Conservation (phyloP, 1,140 invertebrate genomes). For the Leptinotarsa undecemlineata region DNA sequence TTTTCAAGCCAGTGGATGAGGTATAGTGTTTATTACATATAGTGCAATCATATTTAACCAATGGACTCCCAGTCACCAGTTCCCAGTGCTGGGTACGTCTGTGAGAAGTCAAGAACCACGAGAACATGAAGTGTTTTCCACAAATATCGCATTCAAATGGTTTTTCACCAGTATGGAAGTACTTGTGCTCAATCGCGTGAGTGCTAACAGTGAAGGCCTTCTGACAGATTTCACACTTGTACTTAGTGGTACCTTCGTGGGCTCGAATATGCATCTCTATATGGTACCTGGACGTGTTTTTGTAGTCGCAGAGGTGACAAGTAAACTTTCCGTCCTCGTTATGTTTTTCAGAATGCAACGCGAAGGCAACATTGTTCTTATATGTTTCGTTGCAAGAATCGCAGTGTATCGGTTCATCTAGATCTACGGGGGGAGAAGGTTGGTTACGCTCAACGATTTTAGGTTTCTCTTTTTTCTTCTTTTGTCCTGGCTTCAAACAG, state of each 20-base stretch:
- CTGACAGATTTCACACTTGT: conserved; percentile 57
- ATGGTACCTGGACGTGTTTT: conserved; percentile 53
- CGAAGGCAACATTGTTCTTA: conserved; percentile 42
- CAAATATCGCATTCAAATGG: conserved; percentile 68
- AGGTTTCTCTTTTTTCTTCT: conserved; percentile 30
- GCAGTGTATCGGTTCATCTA: conserved; percentile 44
- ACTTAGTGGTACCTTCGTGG: conserved; percentile 56
- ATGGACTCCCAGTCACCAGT: conserved; percentile 50
- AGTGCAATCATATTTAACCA: conserved; percentile 52
- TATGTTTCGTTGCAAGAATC: conserved; percentile 45
- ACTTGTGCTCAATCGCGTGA: conserved; percentile 52
- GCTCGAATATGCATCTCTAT: conserved; percentile 51
- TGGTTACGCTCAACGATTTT: conserved; percentile 46
- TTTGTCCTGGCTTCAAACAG: conserved; percentile 21
- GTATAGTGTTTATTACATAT: conserved; percentile 54
- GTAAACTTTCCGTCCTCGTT: conserved; percentile 49
- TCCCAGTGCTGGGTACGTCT: conserved; percentile 53
- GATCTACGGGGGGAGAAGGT: conserved; percentile 58
- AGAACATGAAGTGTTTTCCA: conserved; percentile 58
- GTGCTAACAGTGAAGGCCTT: conserved; percentile 58
- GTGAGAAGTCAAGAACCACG: conserved; percentile 53
- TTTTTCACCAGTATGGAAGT: conserved; percentile 63
- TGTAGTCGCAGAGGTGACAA: conserved; percentile 55
- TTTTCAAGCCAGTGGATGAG: conserved; percentile 49
- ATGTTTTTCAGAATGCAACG: conserved; percentile 47